phyloP scores from a whole-genome alignment of 2,113 vertebrate genomes.

The Ammospiza nelsoni region DNA sequence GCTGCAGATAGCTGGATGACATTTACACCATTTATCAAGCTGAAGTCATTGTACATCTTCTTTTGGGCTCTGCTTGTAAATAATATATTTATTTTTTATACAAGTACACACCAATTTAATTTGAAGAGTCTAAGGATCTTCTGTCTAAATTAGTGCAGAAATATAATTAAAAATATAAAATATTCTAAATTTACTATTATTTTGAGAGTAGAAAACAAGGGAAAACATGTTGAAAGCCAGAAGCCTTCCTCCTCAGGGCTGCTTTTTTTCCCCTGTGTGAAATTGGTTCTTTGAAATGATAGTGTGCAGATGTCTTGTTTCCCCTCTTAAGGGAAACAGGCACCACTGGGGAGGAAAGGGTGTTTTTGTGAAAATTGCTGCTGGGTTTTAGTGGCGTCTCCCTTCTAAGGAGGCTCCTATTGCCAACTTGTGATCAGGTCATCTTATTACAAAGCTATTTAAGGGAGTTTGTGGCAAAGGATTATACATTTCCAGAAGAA shows the following conservation, averaged over 20 bases:
- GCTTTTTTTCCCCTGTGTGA: not conserved
- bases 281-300: not conserved
- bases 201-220: constrained; percentile 45
- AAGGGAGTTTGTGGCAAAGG: not conserved
- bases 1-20: constrained; percentile 42
- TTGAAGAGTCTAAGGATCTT: constrained; percentile 5
- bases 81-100: not conserved
- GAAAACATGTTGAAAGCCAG: not conserved
- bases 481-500: not conserved
- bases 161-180: not conserved
- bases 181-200: not conserved
- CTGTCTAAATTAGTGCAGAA: not conserved
- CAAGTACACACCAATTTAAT: not conserved
- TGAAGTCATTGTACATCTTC: constrained; percentile 16
- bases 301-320: not conserved
- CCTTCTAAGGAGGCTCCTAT: not conserved
- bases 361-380: not conserved
- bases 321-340: not conserved
- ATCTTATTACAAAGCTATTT: not conserved
- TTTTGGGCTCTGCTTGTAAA: constrained; percentile 54
- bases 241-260: not conserved
- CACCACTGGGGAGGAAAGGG: not conserved
- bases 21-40: constrained; percentile 43
- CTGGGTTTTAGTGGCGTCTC: not conserved
- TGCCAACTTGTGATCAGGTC: not conserved